Conservation (phyloP, 1,140 invertebrate genomes). For the Scylla paramamosain region DNA sequence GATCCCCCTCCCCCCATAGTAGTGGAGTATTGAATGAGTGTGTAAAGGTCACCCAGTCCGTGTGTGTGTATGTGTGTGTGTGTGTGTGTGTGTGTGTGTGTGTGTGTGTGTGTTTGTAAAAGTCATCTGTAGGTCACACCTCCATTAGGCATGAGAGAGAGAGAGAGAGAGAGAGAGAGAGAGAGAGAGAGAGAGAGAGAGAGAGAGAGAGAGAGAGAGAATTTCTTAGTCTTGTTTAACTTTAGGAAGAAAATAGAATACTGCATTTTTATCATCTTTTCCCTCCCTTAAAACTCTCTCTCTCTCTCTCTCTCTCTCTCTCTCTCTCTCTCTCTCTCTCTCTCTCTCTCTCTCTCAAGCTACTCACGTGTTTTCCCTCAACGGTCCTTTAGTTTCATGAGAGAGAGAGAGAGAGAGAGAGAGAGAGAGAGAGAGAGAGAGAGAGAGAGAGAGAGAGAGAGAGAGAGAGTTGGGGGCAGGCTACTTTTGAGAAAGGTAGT, state of each 20-base stretch:
- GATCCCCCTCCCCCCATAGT: not conserved
- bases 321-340: too few relatives aligned
- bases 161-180: not conserved
- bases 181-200: not conserved
- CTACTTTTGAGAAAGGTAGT: too few relatives aligned
- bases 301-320: too few relatives aligned
- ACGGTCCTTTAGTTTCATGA: not conserved
- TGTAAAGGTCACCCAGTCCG: not conserved
- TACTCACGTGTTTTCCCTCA: not conserved
- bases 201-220: not conserved
- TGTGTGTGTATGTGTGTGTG: not conserved
- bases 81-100: not conserved
- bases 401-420: not conserved
- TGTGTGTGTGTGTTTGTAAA: not conserved
- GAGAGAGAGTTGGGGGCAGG: too few relatives aligned
- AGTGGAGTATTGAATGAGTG: not conserved
- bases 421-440: too few relatives aligned
- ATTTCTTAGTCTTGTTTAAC: too few relatives aligned
- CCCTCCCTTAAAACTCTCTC: too few relatives aligned
- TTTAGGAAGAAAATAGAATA: too few relatives aligned
- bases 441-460: too few relatives aligned
- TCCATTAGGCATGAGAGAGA: not conserved
- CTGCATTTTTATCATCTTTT: not conserved
- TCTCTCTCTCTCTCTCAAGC: not conserved
- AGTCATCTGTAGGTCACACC: constrained; percentile 6